A percentile compares a stretch with the other conserved stretches of the same genome.
phyloP scores from a whole-genome alignment of 2,113 vertebrate species.

The Vulpes lagopus region DNA sequence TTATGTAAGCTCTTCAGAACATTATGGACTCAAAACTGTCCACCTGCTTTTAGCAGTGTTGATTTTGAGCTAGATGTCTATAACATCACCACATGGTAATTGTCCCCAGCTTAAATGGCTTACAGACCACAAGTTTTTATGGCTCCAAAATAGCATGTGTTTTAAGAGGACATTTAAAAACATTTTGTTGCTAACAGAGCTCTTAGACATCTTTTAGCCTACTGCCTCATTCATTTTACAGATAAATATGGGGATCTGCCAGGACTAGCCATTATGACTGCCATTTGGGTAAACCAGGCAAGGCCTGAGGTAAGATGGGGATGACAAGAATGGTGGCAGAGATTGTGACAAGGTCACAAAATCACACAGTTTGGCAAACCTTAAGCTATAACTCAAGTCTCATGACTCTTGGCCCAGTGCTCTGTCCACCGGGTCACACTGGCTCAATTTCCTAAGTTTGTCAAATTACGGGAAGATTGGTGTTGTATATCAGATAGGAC shows the following conservation, averaged over 20 bases:
- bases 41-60: constrained; percentile 74
- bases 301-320: not conserved
- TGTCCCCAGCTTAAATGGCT: constrained; percentile 60
- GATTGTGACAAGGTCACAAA: constrained; percentile 25
- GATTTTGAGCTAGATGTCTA: constrained; percentile 68
- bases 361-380: constrained; percentile 12
- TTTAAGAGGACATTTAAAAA: constrained; percentile 61
- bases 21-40: constrained; percentile 74
- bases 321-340: not conserved
- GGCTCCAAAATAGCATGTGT: constrained; percentile 50
- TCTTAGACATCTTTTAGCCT: constrained; percentile 45
- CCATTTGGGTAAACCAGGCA: constrained; percentile 17
- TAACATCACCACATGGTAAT: constrained; percentile 55
- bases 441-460: constrained; percentile 18
- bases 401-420: not conserved
- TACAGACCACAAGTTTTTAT: constrained; percentile 58
- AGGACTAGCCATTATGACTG: not conserved
- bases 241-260: not conserved
- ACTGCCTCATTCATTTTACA: constrained; percentile 45
- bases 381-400: constrained; percentile 21
- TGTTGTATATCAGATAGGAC: not conserved
- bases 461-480: not conserved
- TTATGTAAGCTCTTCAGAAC: constrained; percentile 77
- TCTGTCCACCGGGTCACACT: not conserved
- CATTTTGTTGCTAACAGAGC: constrained; percentile 1